Base-by-base conservation (phyloP, 2,113 vertebrate species). In the Antechinus flavipes region DNA sequence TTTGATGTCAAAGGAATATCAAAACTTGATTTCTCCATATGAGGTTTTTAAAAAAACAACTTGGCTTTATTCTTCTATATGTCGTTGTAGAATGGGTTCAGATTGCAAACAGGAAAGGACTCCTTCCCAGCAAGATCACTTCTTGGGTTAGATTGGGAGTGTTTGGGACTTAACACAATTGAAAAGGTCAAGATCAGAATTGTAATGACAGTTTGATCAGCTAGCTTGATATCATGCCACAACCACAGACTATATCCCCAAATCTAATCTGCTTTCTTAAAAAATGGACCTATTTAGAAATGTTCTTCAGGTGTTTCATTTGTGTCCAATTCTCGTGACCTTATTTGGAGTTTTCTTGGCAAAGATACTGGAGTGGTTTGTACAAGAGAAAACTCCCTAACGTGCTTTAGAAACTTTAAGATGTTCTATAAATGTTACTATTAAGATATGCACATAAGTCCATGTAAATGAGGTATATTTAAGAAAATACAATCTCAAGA, bases 1-100 rank as follows among this genome's bases (percentile, higher is more conserved):
- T 53, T 96, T 98, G 93, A 94, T 91, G 50, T 98, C 98, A 0
- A 91, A 76, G 54, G 98, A 97, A 97, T 98, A 98, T 97, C 97
- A 97, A 93, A 93, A 61, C 0, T 98, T 94, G 91, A 55, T 99
- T 61, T 94, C 94, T 26, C 97, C 98, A 25, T 98, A 99, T 8
- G 97, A 97, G 98, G 99, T 99, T 98, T 98, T 42, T 42, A 90
- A 55, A 54, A 16, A 93, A 97, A 91, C 24, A 56, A 91, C 26
- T 84, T 84, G n/a, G n/a, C n/a, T 22, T 84, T 84, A 84, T n/a
- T 22, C 42, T 22, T 84, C 68, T 42, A 2, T 84, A 23, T 23
- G 19, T 23, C 22, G 0, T n/a, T n/a, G 35, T 84, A 42, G 61
- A n/a, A 14, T 11, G 68, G 49, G 55, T 68, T 56, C 54, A 52